Evolutionary conservation across 2,888 invertebrate genomes (phyloP), one percentile per base, ranked within the genome.

Genomic region (Eupithecia centaureata): DNA sequence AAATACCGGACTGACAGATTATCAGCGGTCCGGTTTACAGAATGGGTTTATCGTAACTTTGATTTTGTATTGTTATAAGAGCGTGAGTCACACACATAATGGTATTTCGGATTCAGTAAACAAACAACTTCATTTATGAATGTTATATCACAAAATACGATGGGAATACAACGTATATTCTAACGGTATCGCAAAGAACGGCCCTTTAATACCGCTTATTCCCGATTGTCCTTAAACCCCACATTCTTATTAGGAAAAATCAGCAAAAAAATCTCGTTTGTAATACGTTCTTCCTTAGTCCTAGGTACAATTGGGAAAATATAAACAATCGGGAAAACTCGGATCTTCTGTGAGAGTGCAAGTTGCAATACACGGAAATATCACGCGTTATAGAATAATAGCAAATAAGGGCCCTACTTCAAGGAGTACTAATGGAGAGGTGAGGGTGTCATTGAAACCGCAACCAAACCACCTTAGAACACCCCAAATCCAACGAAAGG

Each of bases 361-460:
- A 18, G 18, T 22, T 47, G 47, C 47, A 10, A 47, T 10, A 12
- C 22, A 8, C 22, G 12, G 10, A 10, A 47, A 47, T 22, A 22
- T 47, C 12, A 47, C 47, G 22, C 22, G 47, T 47, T 47, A 22
- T 52, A 15, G 27, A 52, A n/a, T 52, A 15, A 15, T 28, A 27
- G 18, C 28, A n/a, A 56, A 56, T 56, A 56, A 25, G n/a, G n/a
- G 30, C 88, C 88, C 88, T 88, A 85, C 86, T 85, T 82, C 84
- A 81, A 79, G 81, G 81, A 81, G 82, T 82, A 82, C 86, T 90
- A 89, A 90, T 90, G 89, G 87, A 86, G 87, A 87, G 83, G 84
- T 82, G 82, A 88, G 87, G 88, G 89, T 89, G 86, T 89, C 89
- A 87, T 83, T 85, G 87, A 81, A 85, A 86, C 88, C 87, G 79